Conservation (phyloP, 2,888 invertebrate species). For the Hirtodrosophila alboralis region DNA sequence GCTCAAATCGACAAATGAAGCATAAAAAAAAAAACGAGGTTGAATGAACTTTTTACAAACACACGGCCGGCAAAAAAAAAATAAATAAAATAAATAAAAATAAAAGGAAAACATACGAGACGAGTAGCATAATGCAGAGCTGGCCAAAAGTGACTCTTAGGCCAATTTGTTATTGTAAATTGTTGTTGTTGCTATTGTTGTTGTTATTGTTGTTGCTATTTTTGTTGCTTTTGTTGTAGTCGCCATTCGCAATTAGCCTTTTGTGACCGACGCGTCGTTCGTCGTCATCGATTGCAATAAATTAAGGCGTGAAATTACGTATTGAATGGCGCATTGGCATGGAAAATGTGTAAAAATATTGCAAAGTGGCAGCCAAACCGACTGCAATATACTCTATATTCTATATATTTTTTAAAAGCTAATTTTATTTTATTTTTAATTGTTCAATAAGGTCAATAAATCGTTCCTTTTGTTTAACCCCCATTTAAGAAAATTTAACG, state of each 20-base stretch:
- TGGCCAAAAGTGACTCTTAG: constrained; percentile 55
- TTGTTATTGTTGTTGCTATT: constrained; percentile 14
- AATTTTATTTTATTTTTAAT: no score
- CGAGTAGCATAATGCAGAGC: constrained; percentile 67
- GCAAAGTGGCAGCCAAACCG: constrained; percentile 3
- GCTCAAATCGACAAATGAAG: constrained; percentile 67
- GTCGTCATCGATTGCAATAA: constrained; percentile 67
- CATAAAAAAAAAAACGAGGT: constrained; percentile 53
- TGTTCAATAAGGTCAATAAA: no score
- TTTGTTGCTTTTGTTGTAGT: no score
- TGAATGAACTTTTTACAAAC: constrained; percentile 67
- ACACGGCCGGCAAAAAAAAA: no score
- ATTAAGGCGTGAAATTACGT: constrained; percentile 61
- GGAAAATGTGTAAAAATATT: neutral
- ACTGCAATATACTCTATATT: no score
- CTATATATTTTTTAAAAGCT: no score
- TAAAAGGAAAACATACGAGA: constrained; percentile 25
- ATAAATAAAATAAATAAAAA: no score
- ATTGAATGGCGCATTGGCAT: constrained; percentile 34
- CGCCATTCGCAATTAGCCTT: constrained; percentile 67
- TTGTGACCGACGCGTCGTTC: constrained; percentile 47
- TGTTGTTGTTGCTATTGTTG: constrained; percentile 15
- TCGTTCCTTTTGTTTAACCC: no score
- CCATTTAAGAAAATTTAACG: no score
- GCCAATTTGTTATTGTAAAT: no score